These are phyloP conservation scores for Tragopan temminckii DNA, from an alignment of 2,797 vertebrate species.

Conservation along the genomic window DNA sequence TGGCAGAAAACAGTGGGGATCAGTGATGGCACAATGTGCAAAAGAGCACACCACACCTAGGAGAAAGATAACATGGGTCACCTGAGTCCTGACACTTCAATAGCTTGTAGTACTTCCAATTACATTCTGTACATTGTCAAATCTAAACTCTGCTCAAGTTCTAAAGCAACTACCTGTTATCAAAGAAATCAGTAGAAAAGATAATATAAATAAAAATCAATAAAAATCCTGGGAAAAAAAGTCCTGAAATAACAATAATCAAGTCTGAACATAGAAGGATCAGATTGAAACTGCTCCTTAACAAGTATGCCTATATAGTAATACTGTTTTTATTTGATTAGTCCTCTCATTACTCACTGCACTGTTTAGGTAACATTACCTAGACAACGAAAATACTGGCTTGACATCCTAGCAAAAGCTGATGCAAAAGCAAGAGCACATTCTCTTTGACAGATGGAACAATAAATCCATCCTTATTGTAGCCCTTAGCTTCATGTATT, in stretches of 20 bases:
- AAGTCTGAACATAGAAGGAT: background rate
- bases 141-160: background rate
- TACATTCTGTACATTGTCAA: background rate
- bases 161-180: background rate
- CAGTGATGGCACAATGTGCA: background rate
- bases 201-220: too few species aligned
- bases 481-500: background rate
- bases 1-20: background rate
- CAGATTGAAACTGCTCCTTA: slow-evolving; percentile 5
- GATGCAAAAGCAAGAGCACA: background rate
- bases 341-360: background rate
- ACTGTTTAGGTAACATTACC: background rate
- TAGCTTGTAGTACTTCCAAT: background rate
- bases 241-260: background rate
- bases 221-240: background rate
- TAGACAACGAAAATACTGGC: background rate
- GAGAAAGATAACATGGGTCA: background rate
- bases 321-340: background rate
- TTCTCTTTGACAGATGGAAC: background rate
- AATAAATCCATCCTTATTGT: background rate
- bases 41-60: background rate
- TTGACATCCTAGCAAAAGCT: background rate
- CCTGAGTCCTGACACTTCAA: background rate
- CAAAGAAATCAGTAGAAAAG: background rate
- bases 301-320: background rate